Evolutionary conservation across 1,140 invertebrate genomes (phyloP), one percentile per base, ranked within the genome.

Genomic region (Drosophila ercepeae): DNA sequence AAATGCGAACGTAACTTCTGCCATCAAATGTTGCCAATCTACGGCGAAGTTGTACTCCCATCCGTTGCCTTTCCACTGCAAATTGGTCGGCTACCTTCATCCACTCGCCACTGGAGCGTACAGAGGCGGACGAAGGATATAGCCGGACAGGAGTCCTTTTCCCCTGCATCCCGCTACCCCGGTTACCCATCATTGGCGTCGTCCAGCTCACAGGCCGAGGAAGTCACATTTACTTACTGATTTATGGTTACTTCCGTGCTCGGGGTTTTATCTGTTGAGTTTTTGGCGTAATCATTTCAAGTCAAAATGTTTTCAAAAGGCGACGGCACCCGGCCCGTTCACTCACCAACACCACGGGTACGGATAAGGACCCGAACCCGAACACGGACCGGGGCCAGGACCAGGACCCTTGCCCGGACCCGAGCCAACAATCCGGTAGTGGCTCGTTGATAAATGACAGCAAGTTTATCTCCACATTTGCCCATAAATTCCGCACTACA

Each of bases 21-120:
- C 82, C 82, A 88, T 88, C 83, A 88, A 89, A 89, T 88, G 83
- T 89, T 88, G 83, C 83, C 82, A 88, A 88, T 88, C 82, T 75
- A 73, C 60, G 67, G 29, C 25, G 49, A 23, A 49, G 45, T 53
- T 45, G 50, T 55, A 53, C 60, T 75, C 58, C n/a, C 44, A 39
- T 48, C 34, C 36, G 18, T 51, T 23, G 32, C 21, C 39, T 32
- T 51, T 32, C 21, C 32, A 34, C 48, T 69, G 51, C 63, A 42
- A 45, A 59, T 61, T 52, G 48, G 57, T 41, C 50, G 21, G 45
- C 18, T 53, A 46, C 53, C 68, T 44, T 36, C 60, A 39, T 58
- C 41, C 61, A 45, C 44, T 52, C 60, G 25, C 21, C 68, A 71
- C 54, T 70, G 39, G 41, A 72, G 23, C 32, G 45, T 27, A 45